A percentile compares a stretch with the other conserved stretches of the same genome.
These are phyloP conservation scores for Dicerorhinus sumatrensis DNA, from an alignment of 2,113 vertebrate species.

Conservation along the genomic window DNA sequence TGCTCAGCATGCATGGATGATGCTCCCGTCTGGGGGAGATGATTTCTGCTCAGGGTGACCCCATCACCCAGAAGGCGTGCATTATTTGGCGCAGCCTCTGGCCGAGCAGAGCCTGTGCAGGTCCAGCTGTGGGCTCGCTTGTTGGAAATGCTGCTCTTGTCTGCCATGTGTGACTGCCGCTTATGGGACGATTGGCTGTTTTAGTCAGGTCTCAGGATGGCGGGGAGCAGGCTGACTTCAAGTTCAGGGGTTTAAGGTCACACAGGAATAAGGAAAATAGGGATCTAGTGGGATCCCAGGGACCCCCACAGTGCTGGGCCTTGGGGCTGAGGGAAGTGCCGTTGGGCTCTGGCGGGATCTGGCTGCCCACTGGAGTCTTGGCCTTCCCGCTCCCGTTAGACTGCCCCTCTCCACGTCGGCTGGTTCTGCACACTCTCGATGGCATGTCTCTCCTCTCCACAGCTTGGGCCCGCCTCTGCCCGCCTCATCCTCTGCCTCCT, in stretches of 20 bases:
- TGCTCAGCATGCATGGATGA: not conserved
- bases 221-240: not conserved
- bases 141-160: not conserved
- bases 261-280: not conserved
- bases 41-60: not conserved
- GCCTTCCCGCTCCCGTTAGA: rapidly evolving
- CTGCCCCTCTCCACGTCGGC: no score
- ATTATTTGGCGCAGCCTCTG: not conserved
- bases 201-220: not conserved
- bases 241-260: not conserved
- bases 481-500: not conserved
- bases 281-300: not conserved
- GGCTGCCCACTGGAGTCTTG: not conserved
- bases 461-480: not conserved
- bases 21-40: not conserved
- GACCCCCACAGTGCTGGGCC: not conserved
- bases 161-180: rapidly evolving
- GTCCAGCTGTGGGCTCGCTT: rapidly evolving
- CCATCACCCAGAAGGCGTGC: not conserved
- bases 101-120: not conserved
- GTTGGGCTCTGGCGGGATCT: not conserved
- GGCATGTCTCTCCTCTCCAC: not conserved
- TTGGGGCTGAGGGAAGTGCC: not conserved
- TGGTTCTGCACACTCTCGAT: not conserved
- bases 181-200: rapidly evolving